Base-by-base conservation (phyloP, 1,140 invertebrate species). In the Heliconius melpomene region DNA sequence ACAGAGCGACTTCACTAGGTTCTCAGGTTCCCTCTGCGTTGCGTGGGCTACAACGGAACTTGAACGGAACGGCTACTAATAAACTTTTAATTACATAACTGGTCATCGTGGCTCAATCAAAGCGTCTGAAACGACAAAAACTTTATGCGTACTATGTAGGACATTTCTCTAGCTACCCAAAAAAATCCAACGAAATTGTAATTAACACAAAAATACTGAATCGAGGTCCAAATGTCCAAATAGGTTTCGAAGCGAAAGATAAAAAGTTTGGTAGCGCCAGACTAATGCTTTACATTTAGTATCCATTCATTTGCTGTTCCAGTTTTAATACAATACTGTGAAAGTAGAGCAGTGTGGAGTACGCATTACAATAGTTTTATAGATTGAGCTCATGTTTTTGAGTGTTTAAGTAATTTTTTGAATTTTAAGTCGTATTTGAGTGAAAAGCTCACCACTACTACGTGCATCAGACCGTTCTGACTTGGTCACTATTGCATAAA, bases 211-310 rank as follows among this genome's bases (percentile, higher is more conserved):
- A n/a, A 66, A 26, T 29, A 29, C 60, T 16, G 13, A 66, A 66
- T 16, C 11, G 26, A 57, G n/a, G 20, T 23, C 11, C 60, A 66
- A 57, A 8, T n/a, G n/a, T 29, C 23, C 57, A 66, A 60, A 66
- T 26, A 29, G 26, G 23, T 66, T 66, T 29, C 60, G 5, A 66
- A 29, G 23, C 26, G 13, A 66, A 66, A 66, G 60, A 66, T 66
- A 66, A 26, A 66, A 66, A 66, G 60, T 66, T 66, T 66, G 26
- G 60, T 66, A 66, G 60, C 60, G 9, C 13, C 26, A 66, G 9
- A 66, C 60, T 66, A 29, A 66, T 66, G 60, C 54, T n/a, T 23
- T 52, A 60, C 54, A 60, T 60, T 60, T 23, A 60, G 54, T 66
- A n/a, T 66, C 60, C 60, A 66, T 66, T 66, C 60, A 66, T 66